Evolutionary conservation across 2,113 vertebrate genomes (phyloP), one percentile per base, ranked within the genome.

Genomic region (Oreotrochilus melanogaster): DNA sequence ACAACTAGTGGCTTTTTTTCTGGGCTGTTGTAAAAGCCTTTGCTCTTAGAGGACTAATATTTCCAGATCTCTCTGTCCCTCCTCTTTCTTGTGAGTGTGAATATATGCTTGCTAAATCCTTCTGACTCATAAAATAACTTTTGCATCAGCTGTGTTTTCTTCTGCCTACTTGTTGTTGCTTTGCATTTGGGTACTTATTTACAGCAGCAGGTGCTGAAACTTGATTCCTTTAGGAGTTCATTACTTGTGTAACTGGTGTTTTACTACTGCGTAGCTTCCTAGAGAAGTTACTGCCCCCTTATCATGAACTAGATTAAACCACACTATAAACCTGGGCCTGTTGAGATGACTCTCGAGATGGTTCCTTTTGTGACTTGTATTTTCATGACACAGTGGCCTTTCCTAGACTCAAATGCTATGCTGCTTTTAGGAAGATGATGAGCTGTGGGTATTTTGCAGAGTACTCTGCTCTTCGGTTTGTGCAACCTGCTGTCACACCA

Each of bases 321-420:
- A 42, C 1, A 0, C 11, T 0, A 2, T 14, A 31, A 78, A 58
- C 31, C 31, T 28, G 51, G n/a, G 61, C 31, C 45, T 0, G 0
- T 0, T 67, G 61, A 28, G 37, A 21, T 78, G 67, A 14, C 22
- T 82, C 61, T 79, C 24, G 25, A 74, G 35, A 45, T 47, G 18
- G 6, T 65, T 57, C 48, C 21, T 56, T 79, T 48, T 60, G 24
- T 45, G 66, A 24, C 70, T 24, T 39, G 12, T 6, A 17, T 53
- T 86, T 81, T 54, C 30, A 7, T 5, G 27, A 42, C 7, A 9
- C 14, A 24, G 43, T 61, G 47, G 10, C 37, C 22, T 89, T 31
- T 43, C 25, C 31, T 60, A 51, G 67, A 50, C 42, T 31, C 58
- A 61, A 47, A 25, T 42, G 60, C 57, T 43, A 18, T 43, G 7